Percentiles rank a stretch among this genome's conserved stretches.
Conservation (phyloP, 2,888 invertebrate species). For the Capitulum mitella region DNA sequence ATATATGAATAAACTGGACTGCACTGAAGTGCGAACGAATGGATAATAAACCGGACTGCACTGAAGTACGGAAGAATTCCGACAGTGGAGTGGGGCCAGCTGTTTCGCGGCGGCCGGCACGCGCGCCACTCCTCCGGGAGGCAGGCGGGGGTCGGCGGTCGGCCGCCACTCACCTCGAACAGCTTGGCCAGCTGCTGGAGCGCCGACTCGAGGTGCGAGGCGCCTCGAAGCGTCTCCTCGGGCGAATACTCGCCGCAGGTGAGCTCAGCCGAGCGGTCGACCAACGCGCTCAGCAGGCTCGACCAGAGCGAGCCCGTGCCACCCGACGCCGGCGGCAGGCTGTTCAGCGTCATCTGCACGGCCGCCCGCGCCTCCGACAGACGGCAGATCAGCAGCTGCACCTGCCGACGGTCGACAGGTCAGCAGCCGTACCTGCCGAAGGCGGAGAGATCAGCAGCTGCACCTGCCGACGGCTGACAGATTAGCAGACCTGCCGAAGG, state of each 20-base stretch:
- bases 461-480: no score
- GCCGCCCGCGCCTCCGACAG: background rate
- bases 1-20: no score
- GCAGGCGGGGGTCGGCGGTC: no score
- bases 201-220: background rate
- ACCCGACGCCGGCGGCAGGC: background rate
- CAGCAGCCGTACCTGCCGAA: no score
- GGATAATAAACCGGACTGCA: no score
- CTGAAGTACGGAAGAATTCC: no score
- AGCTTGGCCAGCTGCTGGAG: background rate
- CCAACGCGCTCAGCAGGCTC: background rate
- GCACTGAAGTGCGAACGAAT: no score
- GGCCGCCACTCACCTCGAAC: background rate
- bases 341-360: background rate
- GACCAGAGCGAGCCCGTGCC: background rate
- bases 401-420: background rate
- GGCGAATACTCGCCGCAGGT: background rate
- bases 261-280: background rate
- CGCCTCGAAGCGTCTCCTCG: background rate
- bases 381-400: background rate
- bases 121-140: no score
- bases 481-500: no score
- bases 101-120: no score
- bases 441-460: no score
- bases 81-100: no score